These are phyloP conservation scores for Ptiloglossa arizonensis DNA, from an alignment of 1,140 invertebrate species.

Conservation along the genomic window DNA sequence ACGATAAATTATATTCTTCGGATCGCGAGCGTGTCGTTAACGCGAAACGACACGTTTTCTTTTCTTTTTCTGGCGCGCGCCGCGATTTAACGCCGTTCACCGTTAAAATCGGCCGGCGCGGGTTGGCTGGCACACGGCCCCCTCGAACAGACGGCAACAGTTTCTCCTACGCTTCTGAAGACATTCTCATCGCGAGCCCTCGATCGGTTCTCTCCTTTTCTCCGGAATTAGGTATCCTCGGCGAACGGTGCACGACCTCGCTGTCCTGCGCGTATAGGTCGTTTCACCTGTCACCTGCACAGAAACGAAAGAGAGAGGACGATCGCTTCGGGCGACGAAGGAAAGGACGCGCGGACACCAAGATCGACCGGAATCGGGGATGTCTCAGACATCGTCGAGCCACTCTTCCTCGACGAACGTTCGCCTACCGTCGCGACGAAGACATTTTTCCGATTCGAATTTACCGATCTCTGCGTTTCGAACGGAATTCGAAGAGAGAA, in stretches of 20 bases:
- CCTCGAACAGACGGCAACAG: not conserved
- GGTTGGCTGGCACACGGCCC: too few species aligned
- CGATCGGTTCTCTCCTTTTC: conserved; percentile 62
- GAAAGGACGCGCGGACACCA: conserved; percentile 54
- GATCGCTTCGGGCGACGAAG: conserved; percentile 60
- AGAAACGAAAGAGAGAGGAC: conserved; percentile 68
- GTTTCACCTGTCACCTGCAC: conserved; percentile 68
- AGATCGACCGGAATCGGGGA: conserved; percentile 50
- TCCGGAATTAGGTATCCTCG: conserved; percentile 64
- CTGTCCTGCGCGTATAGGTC: conserved; percentile 65
- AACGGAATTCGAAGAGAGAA: too few species aligned
- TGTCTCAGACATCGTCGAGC: not conserved
- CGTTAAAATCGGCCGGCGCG: conserved; percentile 18
- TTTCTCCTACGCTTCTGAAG: conserved; percentile 46
- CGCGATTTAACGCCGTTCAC: conserved; percentile 2
- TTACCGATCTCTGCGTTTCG: too few species aligned
- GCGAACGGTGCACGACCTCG: conserved; percentile 65
- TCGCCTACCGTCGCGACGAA: not conserved
- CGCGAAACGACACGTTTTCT: not conserved
- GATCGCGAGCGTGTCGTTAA: conserved; percentile 32
- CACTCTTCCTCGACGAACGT: not conserved
- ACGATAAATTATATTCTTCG: conserved; percentile 29
- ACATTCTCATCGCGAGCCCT: conserved; percentile 50
- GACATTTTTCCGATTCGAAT: too few species aligned
- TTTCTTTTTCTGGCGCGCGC: not conserved